Base-by-base conservation (phyloP, 2,797 vertebrate genomes). In the Myripristis murdjan region DNA sequence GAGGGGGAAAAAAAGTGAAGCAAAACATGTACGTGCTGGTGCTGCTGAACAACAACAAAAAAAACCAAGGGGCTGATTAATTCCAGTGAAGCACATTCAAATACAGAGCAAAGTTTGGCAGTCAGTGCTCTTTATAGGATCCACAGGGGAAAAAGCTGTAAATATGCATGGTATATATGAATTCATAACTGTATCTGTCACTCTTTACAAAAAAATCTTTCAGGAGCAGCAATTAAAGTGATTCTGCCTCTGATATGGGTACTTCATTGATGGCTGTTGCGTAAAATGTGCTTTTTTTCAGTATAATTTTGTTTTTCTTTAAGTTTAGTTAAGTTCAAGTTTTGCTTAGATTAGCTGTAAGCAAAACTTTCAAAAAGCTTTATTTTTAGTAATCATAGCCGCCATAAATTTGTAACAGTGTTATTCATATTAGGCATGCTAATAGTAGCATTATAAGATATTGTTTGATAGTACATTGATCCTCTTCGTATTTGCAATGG, bases 341-440 rank as follows among this genome's bases (percentile, higher is more conserved):
- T 39, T 39, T 14, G 37, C 37, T 39, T 14, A 14, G 37, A 37
- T 11, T 39, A 14, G 37, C 12, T 15, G 37, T 3, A 15, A 14
- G 37, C 2, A 44, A 44, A 44, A 18, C 16, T n/a, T 18, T 44
- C 1, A 9, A 41, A 16, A 44, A 43, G 41, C n/a, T 37, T 39
- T 11, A 14, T 39, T 39, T 39, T 53, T 9, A 53, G 2, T 8
- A 6, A 15, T n/a, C 53, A 33, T 18, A 47, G 28, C 14, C 14
- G 7, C n/a, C 37, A 51, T 44, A 43, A 55, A 44, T 44, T n/a
- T n/a, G 48, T 52, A 23, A 28, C 24, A 20, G 52, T 12, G 37
- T 22, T 43, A 46, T 18, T 56, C 59, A 39, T 35, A 79, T 79
- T 70, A 79, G 81, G 68, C 70, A 74, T 81, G 72, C 63, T 67